These are phyloP conservation scores for Tipula unca DNA, from an alignment of 2,888 invertebrate genomes.

Conservation along the genomic window DNA sequence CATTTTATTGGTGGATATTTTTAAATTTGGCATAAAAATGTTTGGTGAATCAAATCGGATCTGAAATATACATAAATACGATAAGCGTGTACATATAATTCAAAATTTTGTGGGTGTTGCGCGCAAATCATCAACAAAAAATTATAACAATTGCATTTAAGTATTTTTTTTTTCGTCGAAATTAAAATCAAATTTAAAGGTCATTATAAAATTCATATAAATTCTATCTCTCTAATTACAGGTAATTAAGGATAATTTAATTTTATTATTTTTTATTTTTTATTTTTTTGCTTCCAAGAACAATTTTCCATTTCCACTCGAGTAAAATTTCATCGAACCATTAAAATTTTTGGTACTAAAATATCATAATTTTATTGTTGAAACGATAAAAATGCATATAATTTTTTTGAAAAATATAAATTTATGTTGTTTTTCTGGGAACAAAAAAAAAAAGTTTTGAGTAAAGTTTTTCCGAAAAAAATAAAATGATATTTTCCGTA, in stretches of 20 bases:
- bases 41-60: constrained; percentile 56
- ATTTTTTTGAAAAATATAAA: not conserved
- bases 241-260: not conserved
- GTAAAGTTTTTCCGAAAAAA: not conserved
- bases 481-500: not conserved
- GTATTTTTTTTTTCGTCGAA: not conserved
- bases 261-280: not conserved
- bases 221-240: constrained; percentile 2
- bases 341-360: not conserved
- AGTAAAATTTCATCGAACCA: not conserved
- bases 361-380: not conserved
- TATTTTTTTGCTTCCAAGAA: too few species aligned
- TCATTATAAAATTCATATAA: not conserved
- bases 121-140: too few species aligned
- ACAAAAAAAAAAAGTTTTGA: not conserved
- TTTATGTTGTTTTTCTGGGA: not conserved
- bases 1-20: constrained; percentile 38
- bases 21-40: constrained; percentile 50
- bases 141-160: too few species aligned
- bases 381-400: not conserved
- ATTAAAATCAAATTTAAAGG: constrained; percentile 1
- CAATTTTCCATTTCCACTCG: not conserved
- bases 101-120: too few species aligned
- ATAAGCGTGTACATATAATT: not conserved
- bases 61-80: constrained; percentile 38